Evolutionary conservation across 2,797 vertebrate genomes (phyloP).

Genomic region (Fistularia tabacaria): DNA sequence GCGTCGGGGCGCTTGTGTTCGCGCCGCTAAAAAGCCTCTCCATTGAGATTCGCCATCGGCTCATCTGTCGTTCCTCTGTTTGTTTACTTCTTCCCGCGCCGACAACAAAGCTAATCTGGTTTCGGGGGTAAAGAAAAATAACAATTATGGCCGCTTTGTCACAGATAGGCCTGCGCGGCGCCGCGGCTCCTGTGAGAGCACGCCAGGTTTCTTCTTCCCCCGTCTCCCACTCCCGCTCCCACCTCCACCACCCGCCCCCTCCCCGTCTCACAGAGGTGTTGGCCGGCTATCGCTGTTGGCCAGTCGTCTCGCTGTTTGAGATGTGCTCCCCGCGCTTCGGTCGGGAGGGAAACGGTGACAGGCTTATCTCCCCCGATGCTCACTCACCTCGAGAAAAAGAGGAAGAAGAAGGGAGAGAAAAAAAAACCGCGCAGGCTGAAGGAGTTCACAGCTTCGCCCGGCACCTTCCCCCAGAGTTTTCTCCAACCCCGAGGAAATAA

Average conservation of each 20-base stretch:
- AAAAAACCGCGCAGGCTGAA: too few species aligned
- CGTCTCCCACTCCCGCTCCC: too few species aligned
- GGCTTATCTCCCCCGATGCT: slow-evolving; percentile 60
- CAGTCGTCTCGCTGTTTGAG: slow-evolving; percentile 58
- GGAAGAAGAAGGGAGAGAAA: too few species aligned
- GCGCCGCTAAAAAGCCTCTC: slow-evolving; percentile 1
- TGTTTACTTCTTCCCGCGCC: neutral
- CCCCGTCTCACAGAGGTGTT: slow-evolving; percentile 44
- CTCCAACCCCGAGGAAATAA: too few species aligned
- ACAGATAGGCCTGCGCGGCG: slow-evolving; percentile 45
- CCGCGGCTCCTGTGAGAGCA: slow-evolving; percentile 44
- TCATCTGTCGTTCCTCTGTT: slow-evolving; percentile 21
- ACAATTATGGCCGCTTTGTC: slow-evolving; percentile 53
- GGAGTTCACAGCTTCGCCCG: slow-evolving; percentile 27
- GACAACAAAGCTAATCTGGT: slow-evolving; percentile 54
- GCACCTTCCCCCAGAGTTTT: slow-evolving; percentile 24
- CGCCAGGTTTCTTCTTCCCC: slow-evolving; percentile 44
- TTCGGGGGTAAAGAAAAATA: slow-evolving; percentile 47
- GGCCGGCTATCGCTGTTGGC: slow-evolving; percentile 60
- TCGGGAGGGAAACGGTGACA: slow-evolving; percentile 56
- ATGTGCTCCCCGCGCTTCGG: slow-evolving; percentile 53
- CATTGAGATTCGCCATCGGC: slow-evolving; percentile 37
- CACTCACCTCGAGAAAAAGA: slow-evolving; percentile 58
- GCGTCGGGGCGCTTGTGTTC: too few species aligned
- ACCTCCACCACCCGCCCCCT: neutral